phyloP scores from a whole-genome alignment of 2,888 invertebrate genomes.

The Terebella lapidaria region DNA sequence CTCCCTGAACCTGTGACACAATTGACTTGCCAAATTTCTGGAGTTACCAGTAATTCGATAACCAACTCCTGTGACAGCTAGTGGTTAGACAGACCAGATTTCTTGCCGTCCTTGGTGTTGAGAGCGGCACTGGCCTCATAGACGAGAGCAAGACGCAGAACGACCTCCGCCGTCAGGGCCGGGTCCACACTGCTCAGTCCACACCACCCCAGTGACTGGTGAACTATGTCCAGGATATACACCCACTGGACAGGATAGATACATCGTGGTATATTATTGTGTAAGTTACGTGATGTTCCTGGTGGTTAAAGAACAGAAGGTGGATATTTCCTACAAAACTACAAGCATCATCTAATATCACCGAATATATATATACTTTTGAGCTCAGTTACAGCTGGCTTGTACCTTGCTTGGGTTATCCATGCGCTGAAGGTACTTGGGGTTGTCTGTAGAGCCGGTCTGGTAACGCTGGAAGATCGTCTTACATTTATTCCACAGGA shows the following conservation, averaged over 20 bases:
- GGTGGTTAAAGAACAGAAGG: neutral
- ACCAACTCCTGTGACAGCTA: too few relatives aligned
- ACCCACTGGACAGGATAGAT: slow-evolving; percentile 43
- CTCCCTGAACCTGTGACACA: too few relatives aligned
- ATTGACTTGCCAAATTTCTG: too few relatives aligned
- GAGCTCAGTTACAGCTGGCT: too few relatives aligned
- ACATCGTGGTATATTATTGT: neutral
- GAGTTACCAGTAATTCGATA: too few relatives aligned
- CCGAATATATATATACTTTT: too few relatives aligned
- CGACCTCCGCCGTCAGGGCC: slow-evolving; percentile 49
- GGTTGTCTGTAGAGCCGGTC: slow-evolving; percentile 49
- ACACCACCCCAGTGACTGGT: slow-evolving; percentile 48
- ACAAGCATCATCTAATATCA: neutral
- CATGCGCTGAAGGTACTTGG: slow-evolving; percentile 47
- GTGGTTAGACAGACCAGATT: too few relatives aligned
- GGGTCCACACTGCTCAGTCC: slow-evolving; percentile 49
- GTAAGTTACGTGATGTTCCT: neutral
- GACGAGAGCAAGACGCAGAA: slow-evolving; percentile 47
- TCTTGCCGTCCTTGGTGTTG: slow-evolving; percentile 21
- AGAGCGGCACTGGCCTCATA: slow-evolving; percentile 46
- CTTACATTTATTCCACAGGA: slow-evolving; percentile 51
- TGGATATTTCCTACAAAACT: neutral
- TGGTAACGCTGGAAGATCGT: slow-evolving; percentile 48
- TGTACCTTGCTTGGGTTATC: slow-evolving; percentile 48
- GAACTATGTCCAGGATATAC: slow-evolving; percentile 47